Percentiles rank a stretch among this genome's conserved stretches.
Evolutionary conservation across 2,888 invertebrate genomes (phyloP).

Genomic region (Chloroclystis v-ata): DNA sequence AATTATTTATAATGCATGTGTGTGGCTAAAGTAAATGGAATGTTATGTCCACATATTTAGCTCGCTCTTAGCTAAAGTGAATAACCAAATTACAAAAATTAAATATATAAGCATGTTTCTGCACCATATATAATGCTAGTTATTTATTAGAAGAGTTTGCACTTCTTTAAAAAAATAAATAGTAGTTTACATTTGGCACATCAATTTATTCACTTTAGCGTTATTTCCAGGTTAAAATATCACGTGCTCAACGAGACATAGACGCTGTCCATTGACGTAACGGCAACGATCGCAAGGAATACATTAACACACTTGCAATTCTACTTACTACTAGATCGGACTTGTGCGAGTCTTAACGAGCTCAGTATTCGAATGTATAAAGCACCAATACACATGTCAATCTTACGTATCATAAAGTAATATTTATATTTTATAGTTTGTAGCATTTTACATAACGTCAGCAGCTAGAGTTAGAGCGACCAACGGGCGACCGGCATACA

Average conservation of each 20-base stretch:
- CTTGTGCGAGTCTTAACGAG: conserved; percentile 11
- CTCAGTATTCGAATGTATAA: conserved; percentile 27
- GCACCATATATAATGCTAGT: conserved; percentile 8
- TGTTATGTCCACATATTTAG: conserved; percentile 13
- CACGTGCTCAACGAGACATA: conserved; percentile 95
- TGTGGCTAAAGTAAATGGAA: conserved; percentile 11
- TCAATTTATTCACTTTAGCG: conserved; percentile 22
- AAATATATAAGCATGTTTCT: conserved; percentile 13
- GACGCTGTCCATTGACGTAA: conserved; percentile 81
- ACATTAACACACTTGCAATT: conserved; percentile 13
- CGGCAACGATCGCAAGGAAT: conserved; percentile 14
- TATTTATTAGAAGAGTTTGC: not conserved
- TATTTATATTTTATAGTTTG: conserved; percentile 50
- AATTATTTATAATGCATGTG: conserved; percentile 5
- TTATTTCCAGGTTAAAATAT: conserved; percentile 86
- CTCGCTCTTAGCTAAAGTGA: conserved; percentile 17
- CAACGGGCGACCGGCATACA: conserved; percentile 2
- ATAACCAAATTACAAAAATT: conserved; percentile 13
- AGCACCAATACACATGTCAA: conserved; percentile 39
- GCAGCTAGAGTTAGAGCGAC: conserved; percentile 60
- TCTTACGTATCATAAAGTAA: conserved; percentile 45
- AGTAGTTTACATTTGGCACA: conserved; percentile 5
- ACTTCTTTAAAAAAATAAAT: conserved; percentile 2
- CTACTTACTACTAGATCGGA: conserved; percentile 1
- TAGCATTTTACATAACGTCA: conserved; percentile 56